Conservation (phyloP, 2,113 vertebrate genomes). For the Dromaius novaehollandiae region DNA sequence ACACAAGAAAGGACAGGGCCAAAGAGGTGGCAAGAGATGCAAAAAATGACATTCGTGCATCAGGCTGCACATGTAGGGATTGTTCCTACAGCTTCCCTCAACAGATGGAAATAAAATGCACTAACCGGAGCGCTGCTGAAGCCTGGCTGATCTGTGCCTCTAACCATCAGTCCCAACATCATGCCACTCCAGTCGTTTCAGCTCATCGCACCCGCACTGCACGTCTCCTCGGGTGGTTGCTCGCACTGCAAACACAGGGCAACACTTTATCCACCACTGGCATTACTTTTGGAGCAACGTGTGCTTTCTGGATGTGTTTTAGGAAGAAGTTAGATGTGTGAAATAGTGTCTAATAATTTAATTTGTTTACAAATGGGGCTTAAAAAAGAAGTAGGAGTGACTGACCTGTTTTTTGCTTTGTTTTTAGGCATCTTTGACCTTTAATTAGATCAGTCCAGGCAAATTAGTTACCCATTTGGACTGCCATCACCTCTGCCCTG, state of each 20-base stretch:
- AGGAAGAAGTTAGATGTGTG: not conserved
- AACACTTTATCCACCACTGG: not conserved
- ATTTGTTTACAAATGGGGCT: constrained; percentile 22
- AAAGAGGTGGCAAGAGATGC: not conserved
- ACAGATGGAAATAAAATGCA: not conserved
- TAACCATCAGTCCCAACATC: not conserved
- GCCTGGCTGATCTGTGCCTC: not conserved
- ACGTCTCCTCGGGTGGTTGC: not conserved
- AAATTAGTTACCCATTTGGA: not conserved
- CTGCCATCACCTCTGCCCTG: not conserved
- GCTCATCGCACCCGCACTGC: not conserved
- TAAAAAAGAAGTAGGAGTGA: accelerated
- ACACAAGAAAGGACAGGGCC: not conserved
- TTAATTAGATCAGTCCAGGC: not conserved
- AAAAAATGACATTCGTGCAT: not conserved
- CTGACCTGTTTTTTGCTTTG: not conserved
- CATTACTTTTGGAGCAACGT: not conserved
- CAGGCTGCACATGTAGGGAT: not conserved
- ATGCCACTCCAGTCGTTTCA: not conserved
- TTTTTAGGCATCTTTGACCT: not conserved
- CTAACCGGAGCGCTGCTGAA: not conserved
- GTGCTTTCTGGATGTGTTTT: constrained; percentile 15
- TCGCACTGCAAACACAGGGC: not conserved
- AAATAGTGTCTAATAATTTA: constrained; percentile 9
- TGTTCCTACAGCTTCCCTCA: not conserved